phyloP scores from a whole-genome alignment of 1,140 invertebrate species.

The Aethina tumida region DNA sequence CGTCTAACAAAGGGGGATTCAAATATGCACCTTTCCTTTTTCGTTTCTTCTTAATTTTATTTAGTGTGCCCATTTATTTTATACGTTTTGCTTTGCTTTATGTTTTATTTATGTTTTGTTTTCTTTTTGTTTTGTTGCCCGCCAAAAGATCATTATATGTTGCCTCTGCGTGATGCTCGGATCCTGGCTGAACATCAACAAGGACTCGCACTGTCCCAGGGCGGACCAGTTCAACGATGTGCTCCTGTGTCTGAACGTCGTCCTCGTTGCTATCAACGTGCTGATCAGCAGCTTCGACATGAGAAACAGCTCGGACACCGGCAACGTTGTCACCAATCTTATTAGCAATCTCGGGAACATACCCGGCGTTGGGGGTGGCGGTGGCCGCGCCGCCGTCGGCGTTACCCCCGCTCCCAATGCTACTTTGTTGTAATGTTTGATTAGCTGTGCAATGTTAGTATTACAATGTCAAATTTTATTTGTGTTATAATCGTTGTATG shows the following conservation, averaged over 20 bases:
- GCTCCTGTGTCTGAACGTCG: conserved; percentile 45
- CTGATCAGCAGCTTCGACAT: conserved; percentile 48
- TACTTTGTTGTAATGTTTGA: no score
- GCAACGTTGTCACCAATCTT: conserved; percentile 2
- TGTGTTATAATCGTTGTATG: no score
- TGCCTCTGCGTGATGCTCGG: conserved; percentile 50
- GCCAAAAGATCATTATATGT: conserved; percentile 47
- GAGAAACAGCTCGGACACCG: conserved; percentile 32
- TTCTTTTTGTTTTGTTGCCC: conserved; percentile 28
- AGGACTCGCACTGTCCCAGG: conserved; percentile 43
- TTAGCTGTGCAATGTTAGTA: no score
- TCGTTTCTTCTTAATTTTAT: conserved; percentile 19
- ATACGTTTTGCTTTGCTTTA: conserved; percentile 32
- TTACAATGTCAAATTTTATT: no score
- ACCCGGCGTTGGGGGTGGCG: no score
- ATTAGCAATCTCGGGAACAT: no score
- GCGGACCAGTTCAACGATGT: conserved; percentile 54
- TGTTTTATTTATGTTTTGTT: conserved; percentile 28
- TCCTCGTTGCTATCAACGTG: conserved; percentile 50
- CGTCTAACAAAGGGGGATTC: conserved; percentile 14
- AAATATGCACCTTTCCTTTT: conserved; percentile 13
- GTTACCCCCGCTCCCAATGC: no score
- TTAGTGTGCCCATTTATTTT: conserved; percentile 22
- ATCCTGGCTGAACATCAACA: conserved; percentile 51
- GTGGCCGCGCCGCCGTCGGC: no score